Percentiles rank a stretch among this genome's conserved stretches.
Conservation (phyloP, 2,113 vertebrate genomes). For the Mobula birostris region DNA sequence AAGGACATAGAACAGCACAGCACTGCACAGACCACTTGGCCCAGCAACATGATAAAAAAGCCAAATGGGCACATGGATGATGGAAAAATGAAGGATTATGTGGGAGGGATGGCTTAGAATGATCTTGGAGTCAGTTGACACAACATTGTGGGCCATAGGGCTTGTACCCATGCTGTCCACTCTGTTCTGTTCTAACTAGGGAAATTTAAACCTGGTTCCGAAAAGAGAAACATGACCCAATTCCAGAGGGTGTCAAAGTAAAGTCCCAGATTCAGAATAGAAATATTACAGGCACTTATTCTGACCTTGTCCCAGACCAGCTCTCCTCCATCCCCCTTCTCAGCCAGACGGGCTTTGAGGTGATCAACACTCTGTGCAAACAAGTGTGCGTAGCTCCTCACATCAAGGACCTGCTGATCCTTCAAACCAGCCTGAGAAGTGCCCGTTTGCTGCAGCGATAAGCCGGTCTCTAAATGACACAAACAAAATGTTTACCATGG, state of each 20-base stretch:
- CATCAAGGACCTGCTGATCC: slow-evolving; percentile 86
- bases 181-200: neutral
- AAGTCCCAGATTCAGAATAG: neutral
- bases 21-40: too few relatives aligned
- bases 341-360: slow-evolving; percentile 70
- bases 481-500: neutral
- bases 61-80: too few relatives aligned
- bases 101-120: too few relatives aligned
- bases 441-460: slow-evolving; percentile 56
- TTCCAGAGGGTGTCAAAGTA: neutral
- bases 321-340: slow-evolving; percentile 80
- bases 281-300: neutral
- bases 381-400: slow-evolving; percentile 73
- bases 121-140: too few relatives aligned
- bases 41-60: too few relatives aligned
- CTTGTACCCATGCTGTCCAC: too few relatives aligned
- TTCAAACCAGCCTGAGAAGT: slow-evolving; percentile 62
- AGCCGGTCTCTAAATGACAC: slow-evolving; percentile 42
- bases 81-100: too few relatives aligned
- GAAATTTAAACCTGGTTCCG: neutral
- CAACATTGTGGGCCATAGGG: too few relatives aligned
- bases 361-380: slow-evolving; percentile 84
- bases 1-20: too few relatives aligned
- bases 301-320: slow-evolving; percentile 95
- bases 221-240: neutral